Evolutionary conservation across 23 tunicate species (phyloP), one percentile per base, ranked within the genome.

Genomic region (Corella eumyota): DNA sequence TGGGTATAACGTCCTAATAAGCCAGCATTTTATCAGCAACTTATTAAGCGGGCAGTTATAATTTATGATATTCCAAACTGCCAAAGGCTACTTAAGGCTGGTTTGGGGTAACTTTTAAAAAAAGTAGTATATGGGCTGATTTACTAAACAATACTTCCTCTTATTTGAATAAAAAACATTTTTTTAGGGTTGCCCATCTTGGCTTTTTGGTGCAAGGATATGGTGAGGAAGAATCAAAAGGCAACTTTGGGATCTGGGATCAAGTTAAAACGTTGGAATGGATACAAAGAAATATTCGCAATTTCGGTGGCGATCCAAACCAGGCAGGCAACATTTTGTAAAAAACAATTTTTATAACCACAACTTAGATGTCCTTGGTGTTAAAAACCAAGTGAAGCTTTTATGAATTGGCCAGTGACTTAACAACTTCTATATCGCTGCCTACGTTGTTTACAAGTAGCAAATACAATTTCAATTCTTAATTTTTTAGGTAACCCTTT

Each of bases 231-330:
- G 90, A 80, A 13, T 68, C 67, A 35, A 30, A 45, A 22, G 90
- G 90, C 1, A 80, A 80, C 51, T 80, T 58, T 64, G 90, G 90
- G 64, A 47, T 80, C 2, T 72, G 69, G 73, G 90, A 80, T 58
- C 79, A 72, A 58, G 60, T 80, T 20, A 72, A 65, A 65, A 57
- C 90, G 23, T 33, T 80, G 52, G 90, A 72, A 72, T 80, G 90
- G 90, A 52, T 80, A 24, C 45, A 65, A 57, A 26, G 46, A 1
- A 80, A 80, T 47, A 80, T 80, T 21, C 24, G 24, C 40, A 62
- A 45, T 25, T 80, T 80, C 57, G 90, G 90, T 45, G 90, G 90
- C 20, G 70, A 80, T 72, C 73, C 90, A 0, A 45, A 65, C 50
- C 58, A 80, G 73, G 90, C 64, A 31, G 34, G 4, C 15, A n/a